These are phyloP conservation scores for Corythaeola cristata DNA, from an alignment of 2,113 vertebrate species.

Conservation along the genomic window DNA sequence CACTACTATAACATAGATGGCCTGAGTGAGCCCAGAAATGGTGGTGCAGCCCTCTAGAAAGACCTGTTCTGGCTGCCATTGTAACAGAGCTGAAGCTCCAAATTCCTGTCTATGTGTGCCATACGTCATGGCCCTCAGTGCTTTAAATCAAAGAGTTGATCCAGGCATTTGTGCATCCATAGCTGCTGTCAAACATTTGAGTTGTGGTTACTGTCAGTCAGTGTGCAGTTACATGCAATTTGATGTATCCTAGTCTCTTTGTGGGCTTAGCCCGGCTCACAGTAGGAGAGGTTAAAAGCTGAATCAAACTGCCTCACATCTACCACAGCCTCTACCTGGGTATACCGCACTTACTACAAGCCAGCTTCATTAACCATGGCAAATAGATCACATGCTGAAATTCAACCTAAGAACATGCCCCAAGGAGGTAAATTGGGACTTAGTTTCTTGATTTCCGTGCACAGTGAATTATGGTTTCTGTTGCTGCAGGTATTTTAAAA, in stretches of 20 bases:
- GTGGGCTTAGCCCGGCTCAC: not conserved
- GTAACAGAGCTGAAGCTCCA: not conserved
- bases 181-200: not conserved
- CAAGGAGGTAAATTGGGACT: not conserved
- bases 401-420: not conserved
- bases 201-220: not conserved
- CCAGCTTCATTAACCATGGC: not conserved
- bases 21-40: not conserved
- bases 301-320: not conserved
- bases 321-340: not conserved
- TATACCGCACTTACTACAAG: not conserved
- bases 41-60: not conserved
- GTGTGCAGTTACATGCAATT: not conserved
- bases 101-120: fast-evolving
- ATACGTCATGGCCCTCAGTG: fast-evolving
- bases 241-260: not conserved
- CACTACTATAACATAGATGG: not conserved
- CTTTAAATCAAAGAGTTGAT: not conserved
- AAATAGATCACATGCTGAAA: not conserved
- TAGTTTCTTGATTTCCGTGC: not conserved
- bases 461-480: not conserved
- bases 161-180: not conserved
- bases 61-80: not conserved
- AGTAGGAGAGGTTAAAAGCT: not conserved
- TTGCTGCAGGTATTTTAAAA: not conserved